Percentiles rank a stretch among this genome's conserved stretches.
Evolutionary conservation across 2,797 vertebrate genomes (phyloP).

Genomic region (Protonibea diacanthus): DNA sequence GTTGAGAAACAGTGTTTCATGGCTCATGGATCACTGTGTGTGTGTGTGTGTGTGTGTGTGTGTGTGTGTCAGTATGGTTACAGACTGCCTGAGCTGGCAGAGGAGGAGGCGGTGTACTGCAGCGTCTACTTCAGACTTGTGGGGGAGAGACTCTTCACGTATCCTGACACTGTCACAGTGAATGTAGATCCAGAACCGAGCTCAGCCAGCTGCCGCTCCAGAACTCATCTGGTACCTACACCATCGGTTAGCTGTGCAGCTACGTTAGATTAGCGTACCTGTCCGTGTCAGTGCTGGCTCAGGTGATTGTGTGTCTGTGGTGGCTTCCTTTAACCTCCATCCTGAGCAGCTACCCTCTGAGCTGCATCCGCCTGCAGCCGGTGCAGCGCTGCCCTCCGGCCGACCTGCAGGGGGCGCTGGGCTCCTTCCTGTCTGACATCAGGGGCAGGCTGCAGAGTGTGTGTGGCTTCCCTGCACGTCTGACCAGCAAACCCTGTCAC

Average conservation of each 20-base stretch:
- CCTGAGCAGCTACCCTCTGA: slow-evolving; percentile 88
- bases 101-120: slow-evolving; percentile 85
- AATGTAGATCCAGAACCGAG: background rate
- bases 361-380: slow-evolving; percentile 90
- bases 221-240: too few species aligned
- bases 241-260: too few species aligned
- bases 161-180: slow-evolving; percentile 79
- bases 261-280: too few species aligned
- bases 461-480: slow-evolving; percentile 88
- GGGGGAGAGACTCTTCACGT: slow-evolving; percentile 89
- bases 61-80: slow-evolving; percentile 89
- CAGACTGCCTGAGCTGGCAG: slow-evolving; percentile 85
- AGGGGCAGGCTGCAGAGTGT: slow-evolving; percentile 80
- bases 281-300: too few species aligned
- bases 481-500: slow-evolving; percentile 86
- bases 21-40: background rate
- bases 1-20: too few species aligned
- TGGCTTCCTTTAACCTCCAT: slow-evolving; percentile 5
- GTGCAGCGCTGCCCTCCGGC: slow-evolving; percentile 86
- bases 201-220: too few species aligned
- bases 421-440: slow-evolving; percentile 87
- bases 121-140: slow-evolving; percentile 90
- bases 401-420: slow-evolving; percentile 84
- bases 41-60: slow-evolving; percentile 23
- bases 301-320: too few species aligned